Evolutionary conservation across 2,113 vertebrate species (phyloP), one percentile per base, ranked within the genome.

Genomic region (Microcebus jonahi): DNA sequence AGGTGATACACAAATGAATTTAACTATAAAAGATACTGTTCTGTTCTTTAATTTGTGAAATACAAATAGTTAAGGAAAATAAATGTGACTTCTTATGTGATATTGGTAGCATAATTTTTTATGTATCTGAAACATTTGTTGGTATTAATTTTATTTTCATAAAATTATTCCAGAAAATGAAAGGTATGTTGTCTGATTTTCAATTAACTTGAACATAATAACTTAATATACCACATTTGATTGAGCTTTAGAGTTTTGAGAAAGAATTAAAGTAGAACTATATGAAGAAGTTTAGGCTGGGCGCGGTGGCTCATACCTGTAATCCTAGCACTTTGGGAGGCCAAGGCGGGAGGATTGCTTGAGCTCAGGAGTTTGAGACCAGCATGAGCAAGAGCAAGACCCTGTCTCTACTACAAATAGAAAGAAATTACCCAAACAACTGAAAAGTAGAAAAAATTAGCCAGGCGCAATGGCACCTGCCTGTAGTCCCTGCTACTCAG

Each of bases 1-100:
- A 99, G 99, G 99, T 99, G 98, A 98, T 45, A 81, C 8, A 68
- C 11, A 92, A 96, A 89, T 94, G 59, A 92, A 96, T 97, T 96
- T 90, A 95, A 81, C 67, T 96, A 11, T 95, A 77, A 94, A 94
- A 96, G 86, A 93, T 88, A 55, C 20, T 88, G 55, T 94, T 79
- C 7, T 95, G 17, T 70, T 96, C 8, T 96, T 67, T 85, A 61
- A 94, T 81, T 77, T 84, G 36, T 95, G 39, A 86, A 92, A 80
- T 94, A 83, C 59, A 89, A 89, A 68, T 85, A 86, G 65, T 88
- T 95, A 88, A 95, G 39, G 57, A 93, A 82, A 97, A 77, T 82
- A 88, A 92, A 94, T 83, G 31, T 91, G 31, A 94, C 36, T 93
- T 89, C 39, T 86, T 89, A 6, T 81, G 18, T 85, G 45, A 76